Base-by-base conservation (phyloP, 2,888 invertebrate species). In the Melipona beecheii region DNA sequence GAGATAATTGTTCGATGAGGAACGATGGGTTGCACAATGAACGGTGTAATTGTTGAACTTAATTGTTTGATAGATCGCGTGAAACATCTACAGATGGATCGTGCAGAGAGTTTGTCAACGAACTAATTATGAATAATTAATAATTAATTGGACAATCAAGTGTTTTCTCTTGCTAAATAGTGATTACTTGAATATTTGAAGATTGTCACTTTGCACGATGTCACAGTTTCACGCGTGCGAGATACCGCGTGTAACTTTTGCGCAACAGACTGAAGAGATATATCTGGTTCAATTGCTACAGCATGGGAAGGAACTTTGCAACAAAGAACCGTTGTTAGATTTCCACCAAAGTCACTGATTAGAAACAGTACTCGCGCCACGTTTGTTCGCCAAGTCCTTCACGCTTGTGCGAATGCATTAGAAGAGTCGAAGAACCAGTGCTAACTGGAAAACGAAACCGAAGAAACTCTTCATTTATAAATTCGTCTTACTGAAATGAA, bases 251-350 rank as follows among this genome's bases (percentile, higher is more conserved):
- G 21, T 36, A 27, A 11, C 43, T 43, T 68, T 24, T 66, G 13
- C 21, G 24, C 9, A 27, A 27, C 60, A 60, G 72, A 21, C 21
- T 21, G 62, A 68, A 19, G 24, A 0, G 17, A 24, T 50, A 24
- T 24, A 68, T 68, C 50, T 11, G 6, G 27, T 50, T 27, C 49
- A 60, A 49, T 21, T 50, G 27, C 62, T 27, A 15, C 21, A 62
- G 21, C 4, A 54, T 54, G 31, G n/a, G 64, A 72, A 68, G 15
- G 17, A 54, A 24, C 5, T 74, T 21, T 13, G n/a, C 24, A 69
- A 78, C 69, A 69, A 64, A 27, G 60, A 1, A 15, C 43, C 31
- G n/a, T 74, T 78, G 68, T 69, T 24, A 43, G 70, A 70, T 56
- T 56, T 50, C 31, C 70, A 24, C 56, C 49, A 49, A 49, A 65